phyloP scores from a whole-genome alignment of 2,113 vertebrate genomes.

The Pitta sordida region DNA sequence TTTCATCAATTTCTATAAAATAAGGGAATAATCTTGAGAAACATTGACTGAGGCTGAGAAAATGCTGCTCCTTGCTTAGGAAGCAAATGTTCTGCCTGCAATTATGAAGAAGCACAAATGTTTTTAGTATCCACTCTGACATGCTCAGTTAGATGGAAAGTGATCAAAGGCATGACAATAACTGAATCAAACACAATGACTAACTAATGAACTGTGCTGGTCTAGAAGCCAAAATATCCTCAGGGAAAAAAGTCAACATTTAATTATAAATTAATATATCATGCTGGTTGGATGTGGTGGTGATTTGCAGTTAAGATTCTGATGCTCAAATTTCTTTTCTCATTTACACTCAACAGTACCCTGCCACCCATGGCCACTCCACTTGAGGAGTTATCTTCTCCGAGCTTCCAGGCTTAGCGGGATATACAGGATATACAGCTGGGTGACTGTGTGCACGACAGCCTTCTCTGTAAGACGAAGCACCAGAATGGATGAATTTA shows the following conservation, averaged over 20 bases:
- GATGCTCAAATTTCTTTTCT: background rate
- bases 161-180: constrained; percentile 24
- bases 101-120: background rate
- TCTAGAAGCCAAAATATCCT: constrained; percentile 4
- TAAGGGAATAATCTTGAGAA: background rate
- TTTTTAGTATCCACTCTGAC: background rate
- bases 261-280: constrained; percentile 35
- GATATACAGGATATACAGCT: background rate
- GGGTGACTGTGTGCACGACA: background rate
- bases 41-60: background rate
- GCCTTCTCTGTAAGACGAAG: background rate
- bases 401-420: background rate
- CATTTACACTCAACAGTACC: background rate
- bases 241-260: background rate
- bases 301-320: background rate
- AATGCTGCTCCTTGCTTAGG: background rate
- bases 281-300: background rate
- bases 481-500: background rate
- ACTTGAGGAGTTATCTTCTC: background rate
- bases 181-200: background rate
- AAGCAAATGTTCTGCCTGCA: background rate
- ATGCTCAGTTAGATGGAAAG: background rate
- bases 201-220: constrained; percentile 9
- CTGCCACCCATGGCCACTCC: background rate
- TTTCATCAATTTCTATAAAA: background rate